These are phyloP conservation scores for Sphaeridia pumilis DNA, from an alignment of 2,888 invertebrate species.

Conservation along the genomic window DNA sequence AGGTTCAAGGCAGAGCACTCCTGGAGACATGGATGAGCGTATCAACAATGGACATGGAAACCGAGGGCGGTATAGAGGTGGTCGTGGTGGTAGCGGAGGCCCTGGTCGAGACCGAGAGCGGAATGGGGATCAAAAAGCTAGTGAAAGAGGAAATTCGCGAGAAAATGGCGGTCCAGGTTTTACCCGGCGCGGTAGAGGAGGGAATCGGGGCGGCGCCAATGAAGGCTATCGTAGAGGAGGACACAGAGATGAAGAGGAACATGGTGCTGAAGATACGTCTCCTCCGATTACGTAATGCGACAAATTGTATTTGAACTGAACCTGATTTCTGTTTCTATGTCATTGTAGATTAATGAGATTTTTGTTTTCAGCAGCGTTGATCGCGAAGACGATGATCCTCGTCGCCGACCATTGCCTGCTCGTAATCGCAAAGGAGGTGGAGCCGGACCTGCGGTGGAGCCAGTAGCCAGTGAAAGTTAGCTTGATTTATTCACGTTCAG, in stretches of 20 bases:
- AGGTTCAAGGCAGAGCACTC: slow-evolving; percentile 35
- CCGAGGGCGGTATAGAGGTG: slow-evolving; percentile 20
- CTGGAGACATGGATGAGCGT: slow-evolving; percentile 35
- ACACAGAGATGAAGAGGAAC: slow-evolving; percentile 28
- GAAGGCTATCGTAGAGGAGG: slow-evolving; percentile 24
- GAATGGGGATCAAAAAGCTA: slow-evolving; percentile 6
- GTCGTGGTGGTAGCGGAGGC: slow-evolving; percentile 10
- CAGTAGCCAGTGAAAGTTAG: slow-evolving; percentile 29
- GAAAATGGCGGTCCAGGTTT: slow-evolving; percentile 12
- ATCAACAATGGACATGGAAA: slow-evolving; percentile 25
- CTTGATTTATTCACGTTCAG: too few relatives aligned
- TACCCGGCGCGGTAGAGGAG: background rate
- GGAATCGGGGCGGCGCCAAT: slow-evolving; percentile 10
- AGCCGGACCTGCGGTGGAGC: slow-evolving; percentile 31
- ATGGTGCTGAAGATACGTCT: slow-evolving; percentile 21
- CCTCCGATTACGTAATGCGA: slow-evolving; percentile 32
- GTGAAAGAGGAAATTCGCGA: slow-evolving; percentile 6
- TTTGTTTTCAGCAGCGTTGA: slow-evolving; percentile 8
- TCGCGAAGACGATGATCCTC: slow-evolving; percentile 22
- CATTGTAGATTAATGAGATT: too few relatives aligned
- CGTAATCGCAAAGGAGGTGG: slow-evolving; percentile 28
- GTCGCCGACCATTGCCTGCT: slow-evolving; percentile 21
- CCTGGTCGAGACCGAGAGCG: slow-evolving; percentile 4
- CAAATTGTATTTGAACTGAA: too few relatives aligned
- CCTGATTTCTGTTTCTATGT: too few relatives aligned